Conservation (phyloP, 2,113 vertebrate species). For the Climacteris rufus region DNA sequence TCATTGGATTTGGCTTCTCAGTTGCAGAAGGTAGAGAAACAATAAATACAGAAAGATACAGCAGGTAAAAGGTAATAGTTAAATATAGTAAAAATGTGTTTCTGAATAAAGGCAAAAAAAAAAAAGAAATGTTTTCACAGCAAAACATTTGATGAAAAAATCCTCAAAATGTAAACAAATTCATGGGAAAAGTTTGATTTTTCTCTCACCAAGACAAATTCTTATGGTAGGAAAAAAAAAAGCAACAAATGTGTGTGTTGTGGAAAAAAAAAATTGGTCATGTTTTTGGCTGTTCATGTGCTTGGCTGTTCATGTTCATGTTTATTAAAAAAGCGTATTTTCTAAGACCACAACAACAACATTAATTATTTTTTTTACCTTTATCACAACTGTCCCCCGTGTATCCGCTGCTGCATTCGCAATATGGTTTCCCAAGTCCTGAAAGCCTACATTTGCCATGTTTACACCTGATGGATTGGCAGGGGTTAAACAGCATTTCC, state of each 20-base stretch:
- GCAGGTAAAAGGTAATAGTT: constrained; percentile 55
- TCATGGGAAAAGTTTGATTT: background rate
- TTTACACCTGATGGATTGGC: constrained; percentile 88
- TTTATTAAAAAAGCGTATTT: background rate
- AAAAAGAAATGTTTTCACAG: constrained; percentile 16
- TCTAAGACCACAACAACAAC: background rate
- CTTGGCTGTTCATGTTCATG: constrained; percentile 30
- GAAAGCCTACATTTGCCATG: constrained; percentile 93
- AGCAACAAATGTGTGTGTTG: constrained; percentile 2
- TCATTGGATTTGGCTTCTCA: constrained; percentile 64
- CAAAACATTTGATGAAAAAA: constrained; percentile 18
- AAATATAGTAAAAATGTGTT: constrained; percentile 46
- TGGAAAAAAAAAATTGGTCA: constrained; percentile 42
- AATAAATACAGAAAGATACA: constrained; percentile 52
- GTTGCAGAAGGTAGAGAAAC: constrained; percentile 50
- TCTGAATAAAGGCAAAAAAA: constrained; percentile 30
- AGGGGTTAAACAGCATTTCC: constrained; percentile 83
- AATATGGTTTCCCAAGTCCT: constrained; percentile 91
- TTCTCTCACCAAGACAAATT: background rate
- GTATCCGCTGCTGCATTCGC: constrained; percentile 92
- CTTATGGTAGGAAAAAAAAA: background rate
- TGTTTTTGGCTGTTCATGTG: constrained; percentile 34
- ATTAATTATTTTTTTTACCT: constrained; percentile 78
- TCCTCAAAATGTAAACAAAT: background rate
- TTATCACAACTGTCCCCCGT: constrained; percentile 90